Evolutionary conservation across 23 tunicate species (phyloP), one percentile per base, ranked within the genome.

Genomic region (Halocynthia aurantium): DNA sequence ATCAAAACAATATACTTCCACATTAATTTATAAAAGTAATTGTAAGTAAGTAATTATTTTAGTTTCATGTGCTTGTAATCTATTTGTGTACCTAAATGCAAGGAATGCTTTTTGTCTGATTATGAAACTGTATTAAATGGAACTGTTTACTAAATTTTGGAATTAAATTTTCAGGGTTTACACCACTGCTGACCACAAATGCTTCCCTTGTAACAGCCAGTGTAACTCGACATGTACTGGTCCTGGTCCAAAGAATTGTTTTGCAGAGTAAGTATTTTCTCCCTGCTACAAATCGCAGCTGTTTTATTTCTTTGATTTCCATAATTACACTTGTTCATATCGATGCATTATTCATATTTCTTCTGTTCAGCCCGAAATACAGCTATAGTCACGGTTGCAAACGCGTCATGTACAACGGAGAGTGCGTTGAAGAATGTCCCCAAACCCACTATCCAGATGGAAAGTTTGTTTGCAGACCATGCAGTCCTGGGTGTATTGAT

Each of bases 131-230:
- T 31, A 31, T 31, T 31, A 31, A 31, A 58, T 58, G 4, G 15
- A 4, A 13, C 4, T 13, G 17, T 13, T 58, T 74, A 22, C 8
- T 52, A 21, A 21, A 8, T 12, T 53, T 9, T 15, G 6, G 18
- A 53, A 22, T 2, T 72, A 2, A 66, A 63, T 40, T 81, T 87
- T 51, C 74, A 87, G 93, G 52, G 88, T 89, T 8, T 89, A 89
- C 61, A 79, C 79, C 15, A 67, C 85, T 22, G 54, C 52, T 10
- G 73, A 90, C 60, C 75, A 58, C 49, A 53, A 17, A 22, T 92
- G 98, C 55, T 74, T 72, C 7, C 98, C 98, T 18, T 92, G 98
- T 69, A 52, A 92, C 60, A 53, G 52, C 6, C 82, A 92, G 52
- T 92, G 98, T 60, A 15, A 49, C 6, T 69, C 67, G 12, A 68